phyloP scores from a whole-genome alignment of 2,888 invertebrate species.

The Galerucella calmariensis region DNA sequence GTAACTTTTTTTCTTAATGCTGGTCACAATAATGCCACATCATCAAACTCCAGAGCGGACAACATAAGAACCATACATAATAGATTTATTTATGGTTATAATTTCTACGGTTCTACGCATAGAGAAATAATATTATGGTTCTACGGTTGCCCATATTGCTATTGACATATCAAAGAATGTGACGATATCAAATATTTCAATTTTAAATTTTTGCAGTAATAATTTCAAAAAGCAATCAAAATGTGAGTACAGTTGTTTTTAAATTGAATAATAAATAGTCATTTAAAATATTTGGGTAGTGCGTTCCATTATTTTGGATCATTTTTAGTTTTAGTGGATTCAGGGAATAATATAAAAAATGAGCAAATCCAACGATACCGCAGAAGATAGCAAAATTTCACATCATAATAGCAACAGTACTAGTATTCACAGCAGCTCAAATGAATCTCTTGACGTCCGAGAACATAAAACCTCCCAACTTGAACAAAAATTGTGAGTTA shows the following conservation, averaged over 20 bases:
- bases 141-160: not conserved
- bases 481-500: conserved; percentile 35
- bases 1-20: not conserved
- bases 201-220: conserved; percentile 15
- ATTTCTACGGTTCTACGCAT: not conserved
- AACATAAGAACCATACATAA: not conserved
- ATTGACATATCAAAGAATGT: conserved; percentile 20
- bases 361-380: conserved; percentile 33
- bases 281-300: conserved; percentile 24
- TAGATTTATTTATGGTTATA: no score
- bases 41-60: not conserved
- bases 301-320: conserved; percentile 9
- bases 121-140: not conserved
- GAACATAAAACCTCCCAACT: conserved; percentile 23
- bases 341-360: conserved; percentile 30
- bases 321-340: conserved; percentile 46
- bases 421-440: conserved; percentile 44
- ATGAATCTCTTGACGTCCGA: conserved; percentile 41
- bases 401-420: conserved; percentile 16
- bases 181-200: conserved; percentile 11
- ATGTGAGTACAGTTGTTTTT: conserved; percentile 42
- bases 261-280: conserved; percentile 37
- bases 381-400: conserved; percentile 22
- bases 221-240: conserved; percentile 39
- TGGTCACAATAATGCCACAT: not conserved